Base-by-base conservation (phyloP, 2,797 vertebrate genomes). In the Coluber constrictor region DNA sequence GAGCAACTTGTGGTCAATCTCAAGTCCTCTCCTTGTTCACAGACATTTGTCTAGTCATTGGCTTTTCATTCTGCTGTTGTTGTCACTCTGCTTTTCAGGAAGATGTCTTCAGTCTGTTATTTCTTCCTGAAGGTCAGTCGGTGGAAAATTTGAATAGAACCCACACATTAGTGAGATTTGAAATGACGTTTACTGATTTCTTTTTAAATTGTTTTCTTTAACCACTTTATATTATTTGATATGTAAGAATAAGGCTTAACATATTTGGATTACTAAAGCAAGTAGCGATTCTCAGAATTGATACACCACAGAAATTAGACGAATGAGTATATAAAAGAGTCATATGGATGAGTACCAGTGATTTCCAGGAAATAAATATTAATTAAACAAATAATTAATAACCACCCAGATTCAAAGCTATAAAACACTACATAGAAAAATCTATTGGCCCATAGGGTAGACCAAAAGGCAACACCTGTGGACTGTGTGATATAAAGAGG, bases 141-240 rank as follows among this genome's bases (percentile, higher is more conserved):
- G n/a, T 70, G 66, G 13, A 70, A 70, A 32, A n/a, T 32, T 43
- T 88, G 4, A 32, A 59, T 13, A 37, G 12, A 51, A 27, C 16
- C 47, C 16, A 29, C n/a, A n/a, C 4, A 20, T 29, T 90, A 27
- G 15, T 29, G 61, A 47, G 32, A 47, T 89, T 4, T 93, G 37
- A 56, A 43, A n/a, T 57, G 88, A 9, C 5, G 74, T 5, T 92
- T 93, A 86, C 66, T 92, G 37, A 25, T 16, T 9, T 51, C n/a
- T 37, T 79, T 93, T 93, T 16, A 96, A 95, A 96, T 94, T 79
- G 95, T 95, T 91, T 93, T 86, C 92, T 96, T 95, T 95, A 95
- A 95, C 95, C 94, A 86, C 59, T 92, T 91, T 90, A 88, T 56
- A 95, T 90, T 63, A 86, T 55, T 95, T 91, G 3, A 93, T 96